A percentile compares a stretch with the other conserved stretches of the same genome.
phyloP scores from a whole-genome alignment of 2,113 vertebrate species.

The Pandion haliaetus region DNA sequence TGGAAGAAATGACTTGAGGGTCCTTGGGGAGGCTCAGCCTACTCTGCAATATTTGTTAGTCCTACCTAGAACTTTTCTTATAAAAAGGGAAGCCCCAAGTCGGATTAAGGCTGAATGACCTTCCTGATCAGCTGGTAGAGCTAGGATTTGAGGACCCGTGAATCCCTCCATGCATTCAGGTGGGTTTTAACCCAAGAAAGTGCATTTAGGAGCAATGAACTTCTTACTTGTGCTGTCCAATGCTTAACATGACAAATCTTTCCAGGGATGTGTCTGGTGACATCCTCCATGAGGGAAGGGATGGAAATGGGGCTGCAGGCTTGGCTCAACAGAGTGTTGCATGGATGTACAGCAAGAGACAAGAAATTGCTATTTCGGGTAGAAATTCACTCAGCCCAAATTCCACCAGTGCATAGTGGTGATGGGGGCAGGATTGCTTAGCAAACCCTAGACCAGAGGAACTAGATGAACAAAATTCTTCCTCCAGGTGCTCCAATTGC shows the following conservation, averaged over 20 bases:
- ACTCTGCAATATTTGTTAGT: neutral
- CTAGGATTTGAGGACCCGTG: neutral
- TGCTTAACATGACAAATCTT: accelerated
- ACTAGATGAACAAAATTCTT: neutral
- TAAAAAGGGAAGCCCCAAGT: neutral
- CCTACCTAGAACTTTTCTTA: neutral
- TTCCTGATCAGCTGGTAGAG: neutral
- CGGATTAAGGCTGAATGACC: neutral
- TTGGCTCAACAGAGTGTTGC: neutral
- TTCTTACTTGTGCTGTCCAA: neutral
- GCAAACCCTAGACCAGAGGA: neutral
- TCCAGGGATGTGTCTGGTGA: neutral
- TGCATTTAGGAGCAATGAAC: neutral
- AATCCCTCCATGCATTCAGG: neutral
- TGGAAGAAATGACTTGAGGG: neutral
- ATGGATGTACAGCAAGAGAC: neutral
- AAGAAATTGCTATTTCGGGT: neutral
- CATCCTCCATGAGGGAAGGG: neutral
- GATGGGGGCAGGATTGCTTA: neutral
- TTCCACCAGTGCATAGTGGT: neutral
- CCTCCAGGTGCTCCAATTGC: neutral
- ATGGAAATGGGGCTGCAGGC: neutral
- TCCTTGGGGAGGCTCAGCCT: neutral
- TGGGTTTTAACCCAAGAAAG: neutral
- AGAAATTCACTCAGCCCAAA: neutral